Evolutionary conservation across 2,888 invertebrate genomes (phyloP), one percentile per base, ranked within the genome.

Genomic region (Amiota communis): DNA sequence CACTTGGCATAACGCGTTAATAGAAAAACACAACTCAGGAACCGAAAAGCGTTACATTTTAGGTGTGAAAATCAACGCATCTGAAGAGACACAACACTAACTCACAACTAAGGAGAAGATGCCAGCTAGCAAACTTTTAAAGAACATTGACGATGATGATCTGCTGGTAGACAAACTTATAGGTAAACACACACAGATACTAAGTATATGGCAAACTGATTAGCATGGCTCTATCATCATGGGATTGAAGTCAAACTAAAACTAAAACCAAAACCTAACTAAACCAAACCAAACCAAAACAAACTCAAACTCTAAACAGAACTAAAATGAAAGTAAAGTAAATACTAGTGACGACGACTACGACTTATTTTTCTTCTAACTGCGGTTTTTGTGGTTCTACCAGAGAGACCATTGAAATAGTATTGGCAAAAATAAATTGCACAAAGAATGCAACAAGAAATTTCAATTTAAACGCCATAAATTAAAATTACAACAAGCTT

Each of bases 401-500:
- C n/a, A 8, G 11, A 46, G 36, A 13, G 10, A 69, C 20, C 11
- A n/a, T n/a, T 46, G 23, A 68, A 11, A n/a, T n/a, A n/a, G 13
- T 36, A 36, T 59, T 59, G 51, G 51, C 56, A 70, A 57, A 70
- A 59, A 73, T 63, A 69, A 72, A 69, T 72, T 61, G 72, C 47
- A 13, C 23, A 20, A 69, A 69, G 68, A 72, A 69, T 72, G 46
- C 69, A 76, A 83, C 83, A 86, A 84, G 84, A 81, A 85, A 81
- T 83, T 79, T 84, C 83, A 84, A 84, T 84, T 85, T 85, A 84
- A 83, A 81, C 75, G 80, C 83, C 76, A 84, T 84, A 84, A 84
- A 84, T 84, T 83, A 79, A 79, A 76, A 72, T 75, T 72, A 81
- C 75, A 82, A 75, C 76, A 79, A 78, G 64, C 64, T 36, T 36